phyloP scores from a whole-genome alignment of 2,113 vertebrate species.

The Clupea harengus region DNA sequence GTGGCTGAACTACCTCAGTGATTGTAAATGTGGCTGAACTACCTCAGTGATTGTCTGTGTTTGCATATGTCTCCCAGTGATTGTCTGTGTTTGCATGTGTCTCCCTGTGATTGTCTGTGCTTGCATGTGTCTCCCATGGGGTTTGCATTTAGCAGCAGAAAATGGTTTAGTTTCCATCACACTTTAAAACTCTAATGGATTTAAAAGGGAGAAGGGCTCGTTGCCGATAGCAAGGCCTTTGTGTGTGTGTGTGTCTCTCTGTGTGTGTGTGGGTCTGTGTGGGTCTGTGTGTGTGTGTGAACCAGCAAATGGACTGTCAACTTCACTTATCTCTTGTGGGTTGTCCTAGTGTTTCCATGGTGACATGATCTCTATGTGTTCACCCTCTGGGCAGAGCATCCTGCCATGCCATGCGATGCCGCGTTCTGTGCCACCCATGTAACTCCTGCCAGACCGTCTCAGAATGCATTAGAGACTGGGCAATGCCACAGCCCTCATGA shows the following conservation, averaged over 20 bases:
- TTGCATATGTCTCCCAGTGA: not conserved
- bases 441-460: not conserved
- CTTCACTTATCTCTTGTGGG: not conserved
- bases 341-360: slow-evolving; percentile 38
- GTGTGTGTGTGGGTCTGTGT: not conserved
- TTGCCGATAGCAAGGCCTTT: slow-evolving; percentile 9
- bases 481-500: not conserved
- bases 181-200: not conserved
- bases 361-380: slow-evolving; percentile 19
- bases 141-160: not conserved
- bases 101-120: too few species aligned
- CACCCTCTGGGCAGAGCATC: not conserved
- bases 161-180: not conserved
- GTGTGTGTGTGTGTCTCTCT: not conserved
- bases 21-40: too few species aligned
- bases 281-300: slow-evolving; percentile 21
- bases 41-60: not conserved
- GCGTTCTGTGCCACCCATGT: not conserved
- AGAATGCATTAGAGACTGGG: not conserved
- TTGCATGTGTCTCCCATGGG: too few species aligned
- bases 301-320: slow-evolving; percentile 4
- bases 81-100: not conserved
- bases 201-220: too few species aligned
- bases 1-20: too few species aligned
- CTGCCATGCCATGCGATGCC: not conserved